Percentiles rank a stretch among this genome's conserved stretches.
Conservation (phyloP, 2,113 vertebrate species). For the Daubentonia madagascariensis region DNA sequence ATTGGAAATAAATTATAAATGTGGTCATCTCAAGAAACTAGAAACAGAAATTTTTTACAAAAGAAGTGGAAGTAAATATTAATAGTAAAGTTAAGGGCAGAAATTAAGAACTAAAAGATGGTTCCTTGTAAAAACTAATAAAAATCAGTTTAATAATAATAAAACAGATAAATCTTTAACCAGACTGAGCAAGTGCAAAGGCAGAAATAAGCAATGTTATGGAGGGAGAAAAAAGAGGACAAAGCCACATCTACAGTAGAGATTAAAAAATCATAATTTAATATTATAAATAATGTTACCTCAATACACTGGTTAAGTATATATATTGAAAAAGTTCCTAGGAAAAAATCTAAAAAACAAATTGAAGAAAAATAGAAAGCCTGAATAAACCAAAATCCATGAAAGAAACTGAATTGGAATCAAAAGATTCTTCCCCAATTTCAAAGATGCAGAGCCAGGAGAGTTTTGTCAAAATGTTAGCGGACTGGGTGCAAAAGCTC, state of each 20-base stretch:
- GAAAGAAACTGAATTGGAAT: neutral
- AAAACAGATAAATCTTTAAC: neutral
- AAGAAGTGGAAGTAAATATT: neutral
- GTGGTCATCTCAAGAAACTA: conserved; percentile 23
- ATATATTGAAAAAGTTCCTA: neutral
- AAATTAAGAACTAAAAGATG: conserved; percentile 1
- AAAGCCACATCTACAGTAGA: neutral
- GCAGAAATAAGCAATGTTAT: neutral
- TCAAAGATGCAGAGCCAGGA: neutral
- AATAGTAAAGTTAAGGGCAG: neutral
- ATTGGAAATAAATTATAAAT: conserved; percentile 46
- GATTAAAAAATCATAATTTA: neutral
- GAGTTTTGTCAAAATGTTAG: neutral
- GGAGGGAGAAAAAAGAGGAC: fast-evolving
- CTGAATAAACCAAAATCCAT: neutral
- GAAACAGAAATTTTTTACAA: neutral
- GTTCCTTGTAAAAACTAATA: neutral
- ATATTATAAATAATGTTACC: neutral
- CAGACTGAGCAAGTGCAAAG: conserved; percentile 1
- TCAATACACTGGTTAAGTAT: neutral
- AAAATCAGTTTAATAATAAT: neutral
- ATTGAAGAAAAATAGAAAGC: neutral
- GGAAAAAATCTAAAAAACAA: conserved; percentile 37
- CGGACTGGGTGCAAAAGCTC: too few species aligned
- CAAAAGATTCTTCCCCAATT: neutral